These are phyloP conservation scores for Diorhabda sublineata DNA, from an alignment of 1,140 invertebrate species.

Conservation along the genomic window DNA sequence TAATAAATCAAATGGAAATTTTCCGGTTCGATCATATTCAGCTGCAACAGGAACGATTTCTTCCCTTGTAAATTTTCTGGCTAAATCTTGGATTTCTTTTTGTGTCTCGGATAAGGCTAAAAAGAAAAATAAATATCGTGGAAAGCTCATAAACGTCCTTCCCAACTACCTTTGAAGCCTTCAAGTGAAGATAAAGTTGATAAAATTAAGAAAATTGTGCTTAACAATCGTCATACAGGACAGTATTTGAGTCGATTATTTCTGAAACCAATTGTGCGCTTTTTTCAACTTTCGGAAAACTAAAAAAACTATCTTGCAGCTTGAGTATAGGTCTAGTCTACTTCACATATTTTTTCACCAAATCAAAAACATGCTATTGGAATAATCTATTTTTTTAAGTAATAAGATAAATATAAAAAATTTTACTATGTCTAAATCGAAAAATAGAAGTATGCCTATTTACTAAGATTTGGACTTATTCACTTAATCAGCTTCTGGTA, in stretches of 20 bases:
- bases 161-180: not conserved
- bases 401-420: too few species aligned
- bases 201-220: too few species aligned
- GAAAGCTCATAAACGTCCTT: not conserved
- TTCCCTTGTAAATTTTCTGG: slow-evolving; percentile 84
- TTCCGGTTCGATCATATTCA: slow-evolving; percentile 82
- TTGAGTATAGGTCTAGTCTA: too few species aligned
- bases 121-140: slow-evolving; percentile 12
- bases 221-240: too few species aligned
- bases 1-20: slow-evolving; percentile 89
- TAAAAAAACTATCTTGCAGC: too few species aligned
- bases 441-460: not conserved
- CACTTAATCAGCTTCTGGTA: not conserved
- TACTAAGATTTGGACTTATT: not conserved
- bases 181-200: too few species aligned
- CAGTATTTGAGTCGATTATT: too few species aligned
- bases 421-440: not conserved
- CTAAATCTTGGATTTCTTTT: slow-evolving; percentile 78
- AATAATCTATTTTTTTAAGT: too few species aligned
- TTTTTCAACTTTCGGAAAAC: too few species aligned
- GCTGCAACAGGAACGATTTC: slow-evolving; percentile 88
- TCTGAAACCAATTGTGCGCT: too few species aligned
- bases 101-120: slow-evolving; percentile 68
- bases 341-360: too few species aligned
- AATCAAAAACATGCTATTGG: too few species aligned